Percentiles rank a stretch among this genome's conserved stretches.
Evolutionary conservation across 2,113 vertebrate species (phyloP).

Genomic region (Natator depressus): DNA sequence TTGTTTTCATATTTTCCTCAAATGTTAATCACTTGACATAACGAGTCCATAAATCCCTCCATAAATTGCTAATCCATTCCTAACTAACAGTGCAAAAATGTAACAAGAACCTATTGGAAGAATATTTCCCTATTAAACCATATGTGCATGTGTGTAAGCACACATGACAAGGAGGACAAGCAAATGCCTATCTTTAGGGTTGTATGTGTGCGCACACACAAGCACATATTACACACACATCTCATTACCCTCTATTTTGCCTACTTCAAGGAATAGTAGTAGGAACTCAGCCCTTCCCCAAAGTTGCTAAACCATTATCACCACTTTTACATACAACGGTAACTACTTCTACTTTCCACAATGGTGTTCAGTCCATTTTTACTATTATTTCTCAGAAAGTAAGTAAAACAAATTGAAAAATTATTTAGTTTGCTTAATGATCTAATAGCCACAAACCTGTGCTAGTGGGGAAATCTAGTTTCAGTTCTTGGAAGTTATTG

Average conservation of each 20-base stretch:
- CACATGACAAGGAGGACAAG: background rate
- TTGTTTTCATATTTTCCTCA: background rate
- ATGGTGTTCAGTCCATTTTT: background rate
- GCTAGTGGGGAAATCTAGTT: background rate
- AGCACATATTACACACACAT: background rate
- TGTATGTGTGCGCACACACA: background rate
- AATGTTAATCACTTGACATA: background rate
- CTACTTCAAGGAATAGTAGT: background rate
- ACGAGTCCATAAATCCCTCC: no score
- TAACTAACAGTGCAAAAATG: background rate
- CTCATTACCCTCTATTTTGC: background rate
- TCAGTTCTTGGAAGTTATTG: conserved; percentile 12
- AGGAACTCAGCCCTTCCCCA: background rate
- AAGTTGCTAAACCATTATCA: background rate
- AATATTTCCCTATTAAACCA: background rate
- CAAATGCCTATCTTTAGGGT: background rate
- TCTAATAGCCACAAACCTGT: background rate
- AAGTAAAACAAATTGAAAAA: background rate
- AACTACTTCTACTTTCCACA: background rate
- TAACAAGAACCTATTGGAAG: background rate
- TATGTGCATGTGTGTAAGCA: background rate
- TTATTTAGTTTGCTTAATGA: no score
- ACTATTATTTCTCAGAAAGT: background rate
- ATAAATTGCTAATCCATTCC: background rate
- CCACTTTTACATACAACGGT: background rate